Percentiles rank a stretch among this genome's conserved stretches.
Conservation (phyloP, 1,140 invertebrate species). For the Neotoxoptera formosana region DNA sequence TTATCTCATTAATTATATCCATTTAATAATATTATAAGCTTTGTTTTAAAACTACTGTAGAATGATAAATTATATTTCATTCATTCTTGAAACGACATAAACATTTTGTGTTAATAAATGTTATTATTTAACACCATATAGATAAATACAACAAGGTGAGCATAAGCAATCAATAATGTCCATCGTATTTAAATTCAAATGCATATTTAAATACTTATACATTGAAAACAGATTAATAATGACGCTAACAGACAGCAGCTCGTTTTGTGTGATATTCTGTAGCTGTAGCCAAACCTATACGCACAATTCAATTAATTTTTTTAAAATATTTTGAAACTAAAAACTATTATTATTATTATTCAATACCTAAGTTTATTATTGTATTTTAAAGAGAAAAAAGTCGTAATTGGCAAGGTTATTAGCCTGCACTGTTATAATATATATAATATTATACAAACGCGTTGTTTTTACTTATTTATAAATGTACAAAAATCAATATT, state of each 20-base stretch:
- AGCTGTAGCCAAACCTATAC: neutral
- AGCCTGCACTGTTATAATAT: neutral
- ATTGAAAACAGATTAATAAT: neutral
- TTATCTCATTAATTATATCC: slow-evolving; percentile 34
- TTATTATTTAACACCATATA: neutral
- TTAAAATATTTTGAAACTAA: neutral
- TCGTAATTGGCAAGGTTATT: neutral
- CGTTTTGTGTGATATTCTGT: neutral
- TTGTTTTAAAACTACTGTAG: neutral
- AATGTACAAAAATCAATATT: no score
- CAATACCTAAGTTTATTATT: neutral
- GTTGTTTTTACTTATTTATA: no score
- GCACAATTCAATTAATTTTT: neutral
- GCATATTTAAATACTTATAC: neutral
- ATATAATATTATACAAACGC: no score
- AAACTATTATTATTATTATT: neutral
- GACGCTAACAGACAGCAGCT: neutral
- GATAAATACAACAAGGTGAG: neutral
- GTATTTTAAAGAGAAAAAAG: neutral
- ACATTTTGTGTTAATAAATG: neutral
- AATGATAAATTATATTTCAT: slow-evolving; percentile 32
- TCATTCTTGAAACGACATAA: neutral
- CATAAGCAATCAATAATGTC: neutral
- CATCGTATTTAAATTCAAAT: slow-evolving; percentile 16
- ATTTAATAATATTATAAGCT: neutral